Base-by-base conservation (phyloP, 2,113 vertebrate species). In the Cervus canadensis region DNA sequence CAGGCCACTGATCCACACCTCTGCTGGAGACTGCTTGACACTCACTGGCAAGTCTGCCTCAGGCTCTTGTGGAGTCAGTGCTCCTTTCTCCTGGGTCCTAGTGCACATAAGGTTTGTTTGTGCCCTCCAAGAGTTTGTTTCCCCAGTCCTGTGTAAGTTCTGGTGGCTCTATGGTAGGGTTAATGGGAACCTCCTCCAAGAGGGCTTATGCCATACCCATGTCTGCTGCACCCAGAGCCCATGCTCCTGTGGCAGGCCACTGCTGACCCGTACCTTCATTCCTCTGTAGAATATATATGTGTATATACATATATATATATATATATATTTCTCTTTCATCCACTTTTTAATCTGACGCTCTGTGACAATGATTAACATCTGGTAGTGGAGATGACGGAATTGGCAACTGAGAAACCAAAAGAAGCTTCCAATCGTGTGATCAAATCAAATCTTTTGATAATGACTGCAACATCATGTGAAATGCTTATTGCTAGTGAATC, bases 401-500 rank as follows among this genome's bases (percentile, higher is more conserved):
- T 87, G 95, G 96, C 76, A 93, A 98, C 54, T 96, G 88, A 50
- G 95, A 97, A 97, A 90, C 96, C 96, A 87, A 96, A 97, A 96
- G 95, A 94, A 89, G 33, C 43, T 78, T 97, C 71, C 81, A 92
- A 85, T 95, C 15, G 26, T 82, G 60, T 88, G 74, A 85, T 48
- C 78, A 97, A 98, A 98, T 98, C 91, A 97, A 97, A 95, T 48
- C 90, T 97, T 96, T 96, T 97, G 97, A 97, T 98, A 95, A 97
- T 97, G 95, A 98, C 94, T 96, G 90, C 97, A 98, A 81, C 92
- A 95, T 86, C 79, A 82, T 45, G 36, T 23, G 54, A 94, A 82
- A 92, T 91, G 88, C 33, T 97, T 95, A 88, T 94, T 97, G 85
- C 85, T 56, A 45, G 76, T 97, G 97, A 97, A 95, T 98, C 95